Evolutionary conservation across 2,113 vertebrate genomes (phyloP).

Genomic region (Mesitornis unicolor): DNA sequence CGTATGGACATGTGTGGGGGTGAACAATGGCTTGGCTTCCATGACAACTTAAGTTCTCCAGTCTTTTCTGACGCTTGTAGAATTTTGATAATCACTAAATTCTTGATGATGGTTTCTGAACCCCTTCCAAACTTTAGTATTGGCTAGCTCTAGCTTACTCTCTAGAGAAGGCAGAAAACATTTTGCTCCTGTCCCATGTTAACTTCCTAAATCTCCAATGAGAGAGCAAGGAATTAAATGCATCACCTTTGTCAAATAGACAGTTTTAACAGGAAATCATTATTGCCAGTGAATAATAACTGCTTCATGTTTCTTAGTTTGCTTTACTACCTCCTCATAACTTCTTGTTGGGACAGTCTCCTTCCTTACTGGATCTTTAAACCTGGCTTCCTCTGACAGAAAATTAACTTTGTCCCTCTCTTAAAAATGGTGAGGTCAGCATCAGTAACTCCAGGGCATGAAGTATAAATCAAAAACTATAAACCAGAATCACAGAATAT

Average conservation of each 20-base stretch:
- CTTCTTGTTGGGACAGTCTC: constrained; percentile 16
- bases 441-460: neutral
- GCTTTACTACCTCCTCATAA: constrained; percentile 5
- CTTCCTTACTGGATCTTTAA: constrained; percentile 8
- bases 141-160: neutral
- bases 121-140: neutral
- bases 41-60: neutral
- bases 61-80: neutral
- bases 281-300: constrained; percentile 52
- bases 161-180: neutral
- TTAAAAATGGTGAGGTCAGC: neutral
- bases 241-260: constrained; percentile 35
- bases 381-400: neutral
- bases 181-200: constrained; percentile 7
- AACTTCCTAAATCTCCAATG: neutral
- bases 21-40: neutral
- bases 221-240: constrained; percentile 26
- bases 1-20: neutral
- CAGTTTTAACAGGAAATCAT: constrained; percentile 56
- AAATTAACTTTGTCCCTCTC: neutral
- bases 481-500: no score
- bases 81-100: neutral
- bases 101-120: constrained; percentile 8
- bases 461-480: neutral
- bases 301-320: constrained; percentile 8